phyloP scores from a whole-genome alignment of 2,888 invertebrate genomes.

The Lepidocyrtinus sp. region DNA sequence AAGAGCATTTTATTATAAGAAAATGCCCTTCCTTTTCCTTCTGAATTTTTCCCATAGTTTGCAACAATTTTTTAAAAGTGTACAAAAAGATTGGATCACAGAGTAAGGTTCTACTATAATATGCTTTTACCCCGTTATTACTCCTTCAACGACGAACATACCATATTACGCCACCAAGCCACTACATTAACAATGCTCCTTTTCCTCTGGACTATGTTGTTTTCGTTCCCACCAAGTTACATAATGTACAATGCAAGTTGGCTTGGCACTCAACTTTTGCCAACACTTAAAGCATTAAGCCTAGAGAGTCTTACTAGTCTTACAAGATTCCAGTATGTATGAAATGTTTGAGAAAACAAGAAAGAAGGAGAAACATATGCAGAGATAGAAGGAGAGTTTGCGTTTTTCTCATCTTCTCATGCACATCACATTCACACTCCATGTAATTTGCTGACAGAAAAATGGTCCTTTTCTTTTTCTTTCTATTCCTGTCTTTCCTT shows the following conservation, averaged over 20 bases:
- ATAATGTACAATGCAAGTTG: not conserved
- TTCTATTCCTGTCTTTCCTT: slow-evolving; percentile 52
- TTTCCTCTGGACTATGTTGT: not conserved
- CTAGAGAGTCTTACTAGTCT: not conserved
- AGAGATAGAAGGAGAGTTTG: slow-evolving; percentile 12
- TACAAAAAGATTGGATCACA: not conserved
- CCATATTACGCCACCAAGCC: not conserved
- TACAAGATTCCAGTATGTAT: too few species aligned
- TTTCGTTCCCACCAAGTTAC: not conserved
- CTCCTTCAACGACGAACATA: not conserved
- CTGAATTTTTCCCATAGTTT: slow-evolving; percentile 3
- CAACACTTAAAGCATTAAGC: not conserved
- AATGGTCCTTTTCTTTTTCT: slow-evolving; percentile 61
- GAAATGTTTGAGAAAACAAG: not conserved
- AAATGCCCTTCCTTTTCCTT: not conserved
- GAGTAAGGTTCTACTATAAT: not conserved
- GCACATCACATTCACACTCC: slow-evolving; percentile 65
- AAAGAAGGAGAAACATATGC: slow-evolving; percentile 23
- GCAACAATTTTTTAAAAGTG: not conserved
- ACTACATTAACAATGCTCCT: not conserved
- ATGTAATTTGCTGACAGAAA: slow-evolving; percentile 67
- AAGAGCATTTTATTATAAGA: slow-evolving; percentile 24
- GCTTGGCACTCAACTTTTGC: not conserved
- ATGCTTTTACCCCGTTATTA: not conserved
- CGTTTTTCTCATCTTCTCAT: slow-evolving; percentile 58